Evolutionary conservation across 2,113 vertebrate genomes (phyloP).

Genomic region (Xyliphius kryptos): DNA sequence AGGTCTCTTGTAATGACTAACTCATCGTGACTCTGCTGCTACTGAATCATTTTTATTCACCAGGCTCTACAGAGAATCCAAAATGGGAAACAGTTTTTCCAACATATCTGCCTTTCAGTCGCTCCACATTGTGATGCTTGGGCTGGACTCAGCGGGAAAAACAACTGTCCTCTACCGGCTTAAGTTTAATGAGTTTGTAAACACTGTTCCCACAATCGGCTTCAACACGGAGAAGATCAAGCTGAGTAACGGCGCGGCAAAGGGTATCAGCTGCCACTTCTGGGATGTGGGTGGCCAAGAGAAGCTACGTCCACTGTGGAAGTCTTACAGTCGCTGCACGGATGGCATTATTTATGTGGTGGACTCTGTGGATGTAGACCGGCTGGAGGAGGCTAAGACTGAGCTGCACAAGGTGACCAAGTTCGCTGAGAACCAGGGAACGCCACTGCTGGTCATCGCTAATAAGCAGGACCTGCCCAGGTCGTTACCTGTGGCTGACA

Average conservation of each 20-base stretch:
- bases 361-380: constrained; percentile 92
- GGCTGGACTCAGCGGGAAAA: constrained; percentile 93
- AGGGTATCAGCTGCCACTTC: constrained; percentile 96
- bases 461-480: constrained; percentile 97
- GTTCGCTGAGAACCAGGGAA: constrained; percentile 93
- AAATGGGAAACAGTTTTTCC: constrained; percentile 92
- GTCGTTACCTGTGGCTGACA: constrained; percentile 84
- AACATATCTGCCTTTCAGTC: constrained; percentile 96
- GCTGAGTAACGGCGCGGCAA: constrained; percentile 86
- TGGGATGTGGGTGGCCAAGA: constrained; percentile 96
- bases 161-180: constrained; percentile 91
- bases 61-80: not conserved
- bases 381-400: constrained; percentile 89
- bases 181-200: constrained; percentile 96
- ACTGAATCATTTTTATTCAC: not conserved
- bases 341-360: constrained; percentile 97
- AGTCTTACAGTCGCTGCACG: constrained; percentile 93
- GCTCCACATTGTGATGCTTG: constrained; percentile 94
- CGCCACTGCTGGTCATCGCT: constrained; percentile 90
- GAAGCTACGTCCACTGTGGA: too few species aligned
- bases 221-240: constrained; percentile 95
- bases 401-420: constrained; percentile 96
- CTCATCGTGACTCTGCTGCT: not conserved
- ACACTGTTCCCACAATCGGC: constrained; percentile 95
- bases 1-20: not conserved